These are phyloP conservation scores for Nannoperca australis DNA, from an alignment of 2,797 vertebrate species.

Conservation along the genomic window DNA sequence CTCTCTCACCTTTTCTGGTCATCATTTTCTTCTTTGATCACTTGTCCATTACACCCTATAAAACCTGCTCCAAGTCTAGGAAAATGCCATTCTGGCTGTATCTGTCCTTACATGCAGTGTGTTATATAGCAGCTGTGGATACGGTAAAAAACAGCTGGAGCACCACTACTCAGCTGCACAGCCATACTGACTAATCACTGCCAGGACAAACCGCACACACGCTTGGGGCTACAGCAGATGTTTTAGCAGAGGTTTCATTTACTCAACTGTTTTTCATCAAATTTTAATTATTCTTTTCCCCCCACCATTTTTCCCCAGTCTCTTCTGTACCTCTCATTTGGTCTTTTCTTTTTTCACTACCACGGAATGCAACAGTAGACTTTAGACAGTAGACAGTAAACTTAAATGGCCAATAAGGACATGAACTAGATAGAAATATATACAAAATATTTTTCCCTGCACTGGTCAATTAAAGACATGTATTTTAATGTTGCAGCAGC, in stretches of 20 bases:
- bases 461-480: background rate
- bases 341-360: conserved; percentile 8
- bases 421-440: background rate
- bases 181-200: conserved; percentile 43
- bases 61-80: background rate
- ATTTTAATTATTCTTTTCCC: conserved; percentile 42
- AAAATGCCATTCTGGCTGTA: background rate
- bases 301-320: conserved; percentile 2
- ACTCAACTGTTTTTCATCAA: conserved; percentile 55
- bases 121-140: conserved; percentile 33
- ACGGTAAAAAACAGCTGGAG: conserved; percentile 45
- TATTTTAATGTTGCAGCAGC: background rate
- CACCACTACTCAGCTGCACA: conserved; percentile 18
- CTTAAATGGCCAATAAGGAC: background rate
- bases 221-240: conserved; percentile 46
- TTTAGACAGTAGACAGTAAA: too few species aligned
- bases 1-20: conserved; percentile 11
- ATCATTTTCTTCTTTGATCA: conserved; percentile 17
- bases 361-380: background rate
- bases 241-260: conserved; percentile 52
- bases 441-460: background rate
- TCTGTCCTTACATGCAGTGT: background rate
- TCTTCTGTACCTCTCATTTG: conserved; percentile 17
- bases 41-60: background rate
- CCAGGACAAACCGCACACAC: conserved; percentile 9